Evolutionary conservation across 2,888 invertebrate species (phyloP), one percentile per base, ranked within the genome.

Genomic region (Melieria omissa): DNA sequence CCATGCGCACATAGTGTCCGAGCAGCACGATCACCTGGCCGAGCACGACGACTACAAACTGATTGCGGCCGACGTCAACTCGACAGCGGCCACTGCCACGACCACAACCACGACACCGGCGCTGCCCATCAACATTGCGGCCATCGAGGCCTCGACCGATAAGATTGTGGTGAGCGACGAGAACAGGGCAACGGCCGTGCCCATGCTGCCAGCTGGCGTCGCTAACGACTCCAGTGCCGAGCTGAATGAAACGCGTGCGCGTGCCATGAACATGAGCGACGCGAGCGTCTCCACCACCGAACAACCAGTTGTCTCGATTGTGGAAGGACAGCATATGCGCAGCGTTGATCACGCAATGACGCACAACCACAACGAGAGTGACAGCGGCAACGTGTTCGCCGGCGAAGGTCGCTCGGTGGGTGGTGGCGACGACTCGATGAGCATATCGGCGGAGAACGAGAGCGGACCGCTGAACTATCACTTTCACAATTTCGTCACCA

Each of bases 11-110:
- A 84, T 84, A 79, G 79, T 85, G 71, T 84, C 84, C 62, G 84
- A 85, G 74, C 84, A 83, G 78, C 84, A 84, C 80, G 84, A 84
- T 79, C 82, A 82, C 78, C 79, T 85, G 78, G 83, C 83, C 74
- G 84, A 83, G 75, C 85, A 82, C 72, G 84, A 82, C 76, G 84
- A 83, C 79, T 85, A 85, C 80, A 82, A 84, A 79, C 81, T 84
- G 82, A 76, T 82, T 47, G 80, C 80, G 68, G 71, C 75, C 44
- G 73, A 78, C 63, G 72, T 76, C 8, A 72, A 72, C 61, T 46
- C 75, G 44, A 42, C 76, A 12, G 57, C 61, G n/a, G 14, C 73
- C 8, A 55, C 75, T n/a, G 7, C 67, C 12, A 47, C 69, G 5
- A 58, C 76, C 4, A 47, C 69, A 5, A 58, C 76, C 4, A 76